Percentiles rank a stretch among this genome's conserved stretches.
Evolutionary conservation across 2,888 invertebrate genomes (phyloP).

Genomic region (Nasonia oneida): DNA sequence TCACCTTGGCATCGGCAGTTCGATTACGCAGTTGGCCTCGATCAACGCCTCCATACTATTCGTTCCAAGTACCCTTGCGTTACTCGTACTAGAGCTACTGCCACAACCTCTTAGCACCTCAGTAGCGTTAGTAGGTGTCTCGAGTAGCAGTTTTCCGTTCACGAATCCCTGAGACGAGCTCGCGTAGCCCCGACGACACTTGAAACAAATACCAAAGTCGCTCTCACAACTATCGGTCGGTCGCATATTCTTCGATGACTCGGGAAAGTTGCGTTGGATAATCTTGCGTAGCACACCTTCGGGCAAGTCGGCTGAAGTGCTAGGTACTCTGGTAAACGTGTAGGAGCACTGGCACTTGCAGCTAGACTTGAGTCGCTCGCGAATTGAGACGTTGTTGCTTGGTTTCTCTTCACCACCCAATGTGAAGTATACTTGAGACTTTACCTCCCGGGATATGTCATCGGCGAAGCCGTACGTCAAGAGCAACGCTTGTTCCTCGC

Average conservation of each 20-base stretch:
- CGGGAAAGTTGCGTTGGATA: slow-evolving; percentile 76
- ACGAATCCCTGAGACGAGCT: slow-evolving; percentile 66
- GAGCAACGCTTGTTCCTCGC: slow-evolving; percentile 19
- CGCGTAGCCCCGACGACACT: slow-evolving; percentile 69
- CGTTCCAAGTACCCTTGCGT: slow-evolving; percentile 65
- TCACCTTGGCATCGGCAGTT: slow-evolving; percentile 83
- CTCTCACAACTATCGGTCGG: slow-evolving; percentile 63
- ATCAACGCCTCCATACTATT: slow-evolving; percentile 75
- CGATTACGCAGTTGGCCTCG: slow-evolving; percentile 79
- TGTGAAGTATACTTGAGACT: slow-evolving; percentile 73
- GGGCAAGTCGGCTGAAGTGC: slow-evolving; percentile 75
- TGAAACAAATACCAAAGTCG: slow-evolving; percentile 69
- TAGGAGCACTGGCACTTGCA: slow-evolving; percentile 72
- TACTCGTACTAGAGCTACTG: slow-evolving; percentile 63
- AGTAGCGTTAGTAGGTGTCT: slow-evolving; percentile 90
- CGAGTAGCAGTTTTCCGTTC: slow-evolving; percentile 78
- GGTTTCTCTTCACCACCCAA: slow-evolving; percentile 74
- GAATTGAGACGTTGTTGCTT: slow-evolving; percentile 29
- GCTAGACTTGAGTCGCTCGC: slow-evolving; percentile 56
- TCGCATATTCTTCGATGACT: slow-evolving; percentile 75
- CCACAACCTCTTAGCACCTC: slow-evolving; percentile 81
- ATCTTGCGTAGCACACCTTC: slow-evolving; percentile 75
- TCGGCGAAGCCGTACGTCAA: slow-evolving; percentile 14
- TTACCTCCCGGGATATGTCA: slow-evolving; percentile 34
- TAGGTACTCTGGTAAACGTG: slow-evolving; percentile 73